These are phyloP conservation scores for Ascaphus truei DNA, from an alignment of 2,113 vertebrate species.

Conservation along the genomic window DNA sequence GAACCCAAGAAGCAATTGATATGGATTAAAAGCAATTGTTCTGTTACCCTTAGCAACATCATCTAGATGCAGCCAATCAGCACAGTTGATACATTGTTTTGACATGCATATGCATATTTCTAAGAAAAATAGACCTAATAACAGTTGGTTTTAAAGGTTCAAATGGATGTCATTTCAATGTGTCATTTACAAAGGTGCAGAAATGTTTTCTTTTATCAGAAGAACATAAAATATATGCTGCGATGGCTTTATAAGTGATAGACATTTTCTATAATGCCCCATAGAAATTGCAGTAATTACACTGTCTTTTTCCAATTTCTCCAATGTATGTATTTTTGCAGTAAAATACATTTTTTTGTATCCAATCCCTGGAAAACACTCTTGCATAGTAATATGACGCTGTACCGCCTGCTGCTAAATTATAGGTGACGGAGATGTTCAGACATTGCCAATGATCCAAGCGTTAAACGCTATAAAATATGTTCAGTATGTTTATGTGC, in stretches of 20 bases:
- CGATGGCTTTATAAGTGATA: constrained; percentile 58
- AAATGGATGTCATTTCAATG: constrained; percentile 70
- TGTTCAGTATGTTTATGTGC: no score
- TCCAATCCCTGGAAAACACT: neutral
- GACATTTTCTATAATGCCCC: constrained; percentile 50
- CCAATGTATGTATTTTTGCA: neutral
- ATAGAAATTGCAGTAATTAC: neutral
- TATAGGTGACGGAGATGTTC: no score
- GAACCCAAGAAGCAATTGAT: constrained; percentile 64
- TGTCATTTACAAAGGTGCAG: constrained; percentile 65
- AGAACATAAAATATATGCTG: constrained; percentile 69
- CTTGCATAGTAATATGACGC: neutral
- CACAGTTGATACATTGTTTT: constrained; percentile 74
- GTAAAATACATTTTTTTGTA: neutral
- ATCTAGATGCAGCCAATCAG: constrained; percentile 68
- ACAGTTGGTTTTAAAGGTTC: constrained; percentile 72
- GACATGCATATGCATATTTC: constrained; percentile 67
- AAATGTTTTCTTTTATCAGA: constrained; percentile 67
- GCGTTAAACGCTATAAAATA: no score
- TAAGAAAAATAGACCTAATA: constrained; percentile 79
- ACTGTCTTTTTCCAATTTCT: neutral
- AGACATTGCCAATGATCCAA: no score
- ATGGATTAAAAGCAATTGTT: constrained; percentile 78
- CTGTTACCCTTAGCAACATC: constrained; percentile 71
- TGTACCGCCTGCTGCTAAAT: no score